Evolutionary conservation across 2,113 vertebrate species (phyloP).

Genomic region (Pseudolaguvia tuberculata): DNA sequence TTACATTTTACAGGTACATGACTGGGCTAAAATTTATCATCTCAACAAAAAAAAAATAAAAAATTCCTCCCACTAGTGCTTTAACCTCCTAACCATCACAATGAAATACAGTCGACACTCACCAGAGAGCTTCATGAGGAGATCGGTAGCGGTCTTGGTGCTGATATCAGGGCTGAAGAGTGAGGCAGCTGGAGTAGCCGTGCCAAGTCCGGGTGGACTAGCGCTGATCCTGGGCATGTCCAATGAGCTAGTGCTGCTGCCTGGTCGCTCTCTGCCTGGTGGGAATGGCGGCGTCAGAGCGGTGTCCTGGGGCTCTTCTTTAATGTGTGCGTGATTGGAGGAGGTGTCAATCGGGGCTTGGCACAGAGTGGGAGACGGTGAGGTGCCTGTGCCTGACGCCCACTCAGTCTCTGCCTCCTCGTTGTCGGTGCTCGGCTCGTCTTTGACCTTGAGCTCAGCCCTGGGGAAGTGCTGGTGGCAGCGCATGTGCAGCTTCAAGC

Average conservation of each 20-base stretch:
- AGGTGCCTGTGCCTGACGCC: slow-evolving; percentile 57
- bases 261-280: slow-evolving; percentile 78
- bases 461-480: slow-evolving; percentile 98
- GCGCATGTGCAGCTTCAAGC: slow-evolving; percentile 99
- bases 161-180: slow-evolving; percentile 96
- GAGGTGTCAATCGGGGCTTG: slow-evolving; percentile 70
- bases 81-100: no score
- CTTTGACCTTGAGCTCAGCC: slow-evolving; percentile 94
- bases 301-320: slow-evolving; percentile 89
- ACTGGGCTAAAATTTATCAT: no score
- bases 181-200: slow-evolving; percentile 74
- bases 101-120: slow-evolving; percentile 12
- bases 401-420: slow-evolving; percentile 83
- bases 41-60: no score
- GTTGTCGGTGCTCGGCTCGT: slow-evolving; percentile 87
- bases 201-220: slow-evolving; percentile 56
- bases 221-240: slow-evolving; percentile 76
- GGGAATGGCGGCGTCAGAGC: slow-evolving; percentile 78
- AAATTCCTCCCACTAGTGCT: no score
- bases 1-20: no score
- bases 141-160: slow-evolving; percentile 96
- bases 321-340: slow-evolving; percentile 80
- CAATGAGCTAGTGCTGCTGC: slow-evolving; percentile 81
- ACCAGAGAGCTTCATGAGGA: slow-evolving; percentile 99
- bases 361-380: slow-evolving; percentile 61